Conservation (phyloP, 2,888 invertebrate species). For the Cybosia mesomella region DNA sequence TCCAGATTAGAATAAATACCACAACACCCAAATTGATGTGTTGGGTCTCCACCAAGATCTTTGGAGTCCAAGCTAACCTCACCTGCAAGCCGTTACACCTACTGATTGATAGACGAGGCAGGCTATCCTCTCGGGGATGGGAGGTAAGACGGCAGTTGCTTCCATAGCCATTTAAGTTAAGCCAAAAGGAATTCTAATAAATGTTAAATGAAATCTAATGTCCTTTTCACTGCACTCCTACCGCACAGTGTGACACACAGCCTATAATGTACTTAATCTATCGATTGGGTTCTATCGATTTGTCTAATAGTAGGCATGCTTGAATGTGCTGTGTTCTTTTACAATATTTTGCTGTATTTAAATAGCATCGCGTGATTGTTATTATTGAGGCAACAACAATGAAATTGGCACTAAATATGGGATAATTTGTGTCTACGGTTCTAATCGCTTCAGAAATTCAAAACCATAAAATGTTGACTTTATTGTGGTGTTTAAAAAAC, state of each 20-base stretch:
- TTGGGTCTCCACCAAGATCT: too few species aligned
- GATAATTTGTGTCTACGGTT: slow-evolving; percentile 20
- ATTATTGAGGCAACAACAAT: slow-evolving; percentile 32
- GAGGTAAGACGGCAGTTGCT: too few species aligned
- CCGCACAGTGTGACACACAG: background rate
- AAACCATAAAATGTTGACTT: slow-evolving; percentile 5
- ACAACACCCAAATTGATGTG: too few species aligned
- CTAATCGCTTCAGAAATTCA: slow-evolving; percentile 24
- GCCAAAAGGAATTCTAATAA: background rate
- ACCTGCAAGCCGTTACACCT: too few species aligned
- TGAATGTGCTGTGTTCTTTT: background rate
- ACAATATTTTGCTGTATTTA: slow-evolving; percentile 36
- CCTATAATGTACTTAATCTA: background rate
- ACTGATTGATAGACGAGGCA: too few species aligned
- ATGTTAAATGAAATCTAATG: background rate
- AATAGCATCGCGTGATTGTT: slow-evolving; percentile 29
- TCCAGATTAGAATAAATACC: too few species aligned
- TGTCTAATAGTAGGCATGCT: background rate
- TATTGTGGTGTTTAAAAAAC: too few species aligned
- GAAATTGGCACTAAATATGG: slow-evolving; percentile 25
- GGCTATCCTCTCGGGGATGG: too few species aligned
- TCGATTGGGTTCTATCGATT: background rate
- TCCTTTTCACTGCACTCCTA: background rate
- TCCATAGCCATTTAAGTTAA: too few species aligned
- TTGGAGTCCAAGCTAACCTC: too few species aligned